Evolutionary conservation across 2,888 invertebrate species (phyloP).

Genomic region (Lacanobia wlatinum): DNA sequence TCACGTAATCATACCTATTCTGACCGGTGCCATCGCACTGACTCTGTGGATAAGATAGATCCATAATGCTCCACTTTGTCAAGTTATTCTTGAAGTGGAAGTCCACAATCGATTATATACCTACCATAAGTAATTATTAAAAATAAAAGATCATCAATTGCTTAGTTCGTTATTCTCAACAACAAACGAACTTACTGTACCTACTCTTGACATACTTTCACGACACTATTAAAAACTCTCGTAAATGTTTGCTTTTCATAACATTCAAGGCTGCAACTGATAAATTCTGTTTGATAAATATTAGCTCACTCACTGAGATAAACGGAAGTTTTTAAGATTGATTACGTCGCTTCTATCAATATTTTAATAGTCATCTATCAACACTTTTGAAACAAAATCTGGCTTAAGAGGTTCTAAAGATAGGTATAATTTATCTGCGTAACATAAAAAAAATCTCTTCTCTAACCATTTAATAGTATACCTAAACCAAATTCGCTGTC

Average conservation of each 20-base stretch:
- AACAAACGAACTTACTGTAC: background rate
- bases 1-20: too few relatives aligned
- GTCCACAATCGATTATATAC: too few relatives aligned
- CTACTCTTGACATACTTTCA: background rate
- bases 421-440: background rate
- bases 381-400: slow-evolving; percentile 46
- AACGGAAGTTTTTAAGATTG: slow-evolving; percentile 56
- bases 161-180: background rate
- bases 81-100: background rate
- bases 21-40: too few relatives aligned
- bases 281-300: slow-evolving; percentile 34
- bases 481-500: too few relatives aligned
- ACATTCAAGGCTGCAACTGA: slow-evolving; percentile 24
- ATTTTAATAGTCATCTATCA: slow-evolving; percentile 57
- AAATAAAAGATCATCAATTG: background rate
- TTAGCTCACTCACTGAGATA: slow-evolving; percentile 50
- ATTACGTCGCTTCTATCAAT: slow-evolving; percentile 52
- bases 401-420: slow-evolving; percentile 22
- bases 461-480: background rate
- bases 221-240: background rate
- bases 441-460: background rate
- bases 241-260: slow-evolving; percentile 14
- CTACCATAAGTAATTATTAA: too few relatives aligned
- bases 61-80: background rate
- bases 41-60: too few relatives aligned